Evolutionary conservation across 2,888 invertebrate species (phyloP), one percentile per base, ranked within the genome.

Genomic region (Orthonevra nobilis): DNA sequence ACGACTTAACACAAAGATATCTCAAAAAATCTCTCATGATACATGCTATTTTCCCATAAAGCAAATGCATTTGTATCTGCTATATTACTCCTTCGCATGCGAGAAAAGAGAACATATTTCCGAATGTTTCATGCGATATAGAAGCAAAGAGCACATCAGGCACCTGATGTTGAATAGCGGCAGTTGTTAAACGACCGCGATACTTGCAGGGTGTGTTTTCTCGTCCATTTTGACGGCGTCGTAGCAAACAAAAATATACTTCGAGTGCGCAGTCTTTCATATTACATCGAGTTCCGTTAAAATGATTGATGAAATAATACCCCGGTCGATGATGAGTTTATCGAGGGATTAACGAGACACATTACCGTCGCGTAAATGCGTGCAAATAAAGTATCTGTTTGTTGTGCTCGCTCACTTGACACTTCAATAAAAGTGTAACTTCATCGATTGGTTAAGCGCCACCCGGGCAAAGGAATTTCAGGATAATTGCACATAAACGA

Each of bases 141-240:
- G n/a, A 38, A 26, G 6, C 4, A 52, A 70, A 70, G 75, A 75
- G 70, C 48, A 64, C 50, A 20, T 20, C 56, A 23, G 60, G 69
- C 75, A 75, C 75, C 69, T 75, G 75, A 75, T 63, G 15, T 63
- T 28, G 40, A 48, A 70, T 42, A 52, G 74, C 40, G 74, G 70
- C 75, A 77, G 75, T 77, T 64, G 50, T 52, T 23, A 64, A 77
- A 70, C 70, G 63, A 70, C 70, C 70, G 75, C 63, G 63, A 52
- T 52, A 19, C 56, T 56, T 30, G 9, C 15, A 64, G 63, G 75
- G 58, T 77, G 70, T 64, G 14, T 52, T 30, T 60, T 64, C 14
- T 70, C 26, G 56, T 56, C 26, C 23, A 23, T 23, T 23, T 23
- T 17, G 44, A 28, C 23, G n/a, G 40, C 38, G 38, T 38, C 20